Base-by-base conservation (phyloP, 2,797 vertebrate genomes). In the Darevskia nairensis region DNA sequence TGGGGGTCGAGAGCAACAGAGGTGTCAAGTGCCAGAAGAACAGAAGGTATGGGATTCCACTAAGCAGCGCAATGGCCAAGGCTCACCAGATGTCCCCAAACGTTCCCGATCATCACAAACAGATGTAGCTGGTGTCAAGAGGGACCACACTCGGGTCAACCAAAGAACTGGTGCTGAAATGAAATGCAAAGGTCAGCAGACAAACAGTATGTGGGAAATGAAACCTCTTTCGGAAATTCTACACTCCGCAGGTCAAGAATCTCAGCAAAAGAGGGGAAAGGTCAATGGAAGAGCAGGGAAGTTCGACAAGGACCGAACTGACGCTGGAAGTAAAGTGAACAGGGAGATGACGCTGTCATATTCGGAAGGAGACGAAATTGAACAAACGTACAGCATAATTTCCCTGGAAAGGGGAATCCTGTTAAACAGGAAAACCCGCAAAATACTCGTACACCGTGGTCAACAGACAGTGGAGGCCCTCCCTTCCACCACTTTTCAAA, bases 61-160 rank as follows among this genome's bases (percentile, higher is more conserved):
- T 0, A 0, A 74, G 79, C 0, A 27, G 7, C 2, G 2, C 0
- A 0, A 0, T 0, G 1, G 21, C 3, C 66, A 39, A 17, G 1
- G 6, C 0, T 25, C 68, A 5, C 1, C 2, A 6, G 0, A 0
- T 0, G 6, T 21, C 46, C n/a, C 6, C 0, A 80, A 10, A 11
- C 35, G 3, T 23, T 35, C 85, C 44, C n/a, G 5, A 1, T 8
- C 11, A 6, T 61, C 35, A 64, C 75, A 29, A 21, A 46, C 39
- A 32, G 2, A 25, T 9, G n/a, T 6, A 29, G 1, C 66, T 27
- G 35, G 7, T 21, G 17, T 69, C 1, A n/a, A 41, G 25, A 68
- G 21, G 66, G 66, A 71, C 2, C 0, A 21, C 9, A 39, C 29
- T 27, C 50, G 68, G 77, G 64, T 85, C 72, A 78, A 32, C 64